A percentile compares a stretch with the other conserved stretches of the same genome.
Evolutionary conservation across 1,140 invertebrate species (phyloP).

Genomic region (Phocides pigmalion): DNA sequence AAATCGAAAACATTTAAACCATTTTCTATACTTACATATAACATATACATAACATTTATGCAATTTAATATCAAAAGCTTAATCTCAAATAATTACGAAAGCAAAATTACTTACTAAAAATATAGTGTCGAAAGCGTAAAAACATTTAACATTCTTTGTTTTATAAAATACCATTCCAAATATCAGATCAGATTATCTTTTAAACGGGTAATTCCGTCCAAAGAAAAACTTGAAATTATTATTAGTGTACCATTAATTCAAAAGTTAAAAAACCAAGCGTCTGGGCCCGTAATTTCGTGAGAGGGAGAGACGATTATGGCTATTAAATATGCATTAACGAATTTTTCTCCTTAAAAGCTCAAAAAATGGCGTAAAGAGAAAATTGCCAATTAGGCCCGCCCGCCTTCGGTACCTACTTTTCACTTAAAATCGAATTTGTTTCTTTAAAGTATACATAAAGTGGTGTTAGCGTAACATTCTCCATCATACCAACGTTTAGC

Average conservation of each 20-base stretch:
- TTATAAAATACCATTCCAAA: constrained; percentile 3
- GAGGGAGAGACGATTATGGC: constrained; percentile 76
- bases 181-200: constrained; percentile 30
- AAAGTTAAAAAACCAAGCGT: constrained; percentile 53
- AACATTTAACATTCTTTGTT: neutral
- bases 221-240: constrained; percentile 38
- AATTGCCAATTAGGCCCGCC: constrained; percentile 78
- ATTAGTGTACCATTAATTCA: constrained; percentile 52
- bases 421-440: constrained; percentile 73
- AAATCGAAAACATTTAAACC: no score
- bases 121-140: neutral
- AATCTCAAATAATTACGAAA: no score
- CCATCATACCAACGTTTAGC: constrained; percentile 21
- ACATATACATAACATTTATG: no score
- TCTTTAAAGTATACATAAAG: constrained; percentile 71
- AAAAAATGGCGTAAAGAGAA: constrained; percentile 80
- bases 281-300: constrained; percentile 66
- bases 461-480: constrained; percentile 33
- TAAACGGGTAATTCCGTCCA: constrained; percentile 28
- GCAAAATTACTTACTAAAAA: no score
- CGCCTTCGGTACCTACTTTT: constrained; percentile 55
- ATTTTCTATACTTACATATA: no score
- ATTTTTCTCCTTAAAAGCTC: constrained; percentile 82
- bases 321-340: constrained; percentile 83
- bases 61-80: no score